Percentiles rank a stretch among this genome's conserved stretches.
Evolutionary conservation across 2,888 invertebrate species (phyloP).

Genomic region (Nebria salina): DNA sequence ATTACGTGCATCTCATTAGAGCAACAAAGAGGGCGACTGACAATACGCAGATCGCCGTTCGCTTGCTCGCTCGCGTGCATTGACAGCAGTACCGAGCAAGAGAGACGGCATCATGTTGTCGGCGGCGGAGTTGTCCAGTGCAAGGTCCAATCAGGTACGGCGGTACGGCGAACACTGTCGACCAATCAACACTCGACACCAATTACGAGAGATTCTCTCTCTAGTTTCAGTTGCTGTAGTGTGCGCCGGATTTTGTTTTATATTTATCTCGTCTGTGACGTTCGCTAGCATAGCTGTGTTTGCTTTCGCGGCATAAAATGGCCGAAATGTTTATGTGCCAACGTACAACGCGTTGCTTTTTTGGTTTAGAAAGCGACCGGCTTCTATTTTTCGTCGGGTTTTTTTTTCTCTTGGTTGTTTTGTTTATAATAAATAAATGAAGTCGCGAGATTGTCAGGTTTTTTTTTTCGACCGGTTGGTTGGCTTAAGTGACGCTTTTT

Average conservation of each 20-base stretch:
- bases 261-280: background rate
- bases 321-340: background rate
- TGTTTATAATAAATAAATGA: background rate
- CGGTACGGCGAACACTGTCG: background rate
- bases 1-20: slow-evolving; percentile 1
- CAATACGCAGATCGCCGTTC: too few species aligned
- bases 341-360: too few species aligned
- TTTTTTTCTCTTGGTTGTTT: background rate
- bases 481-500: background rate
- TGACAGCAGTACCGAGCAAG: background rate
- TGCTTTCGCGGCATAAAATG: background rate
- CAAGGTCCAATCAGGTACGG: background rate
- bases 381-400: too few species aligned
- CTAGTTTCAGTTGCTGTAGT: background rate
- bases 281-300: background rate
- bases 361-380: too few species aligned
- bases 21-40: background rate
- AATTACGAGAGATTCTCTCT: background rate
- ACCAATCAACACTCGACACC: slow-evolving; percentile 1
- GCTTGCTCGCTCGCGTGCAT: too few species aligned
- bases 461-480: background rate
- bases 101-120: background rate
- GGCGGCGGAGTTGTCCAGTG: background rate
- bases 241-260: background rate
- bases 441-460: background rate